A percentile compares a stretch with the other conserved stretches of the same genome.
These are phyloP conservation scores for Xenopus tropicalis DNA, from an alignment of 2,113 vertebrate genomes.

Conservation along the genomic window DNA sequence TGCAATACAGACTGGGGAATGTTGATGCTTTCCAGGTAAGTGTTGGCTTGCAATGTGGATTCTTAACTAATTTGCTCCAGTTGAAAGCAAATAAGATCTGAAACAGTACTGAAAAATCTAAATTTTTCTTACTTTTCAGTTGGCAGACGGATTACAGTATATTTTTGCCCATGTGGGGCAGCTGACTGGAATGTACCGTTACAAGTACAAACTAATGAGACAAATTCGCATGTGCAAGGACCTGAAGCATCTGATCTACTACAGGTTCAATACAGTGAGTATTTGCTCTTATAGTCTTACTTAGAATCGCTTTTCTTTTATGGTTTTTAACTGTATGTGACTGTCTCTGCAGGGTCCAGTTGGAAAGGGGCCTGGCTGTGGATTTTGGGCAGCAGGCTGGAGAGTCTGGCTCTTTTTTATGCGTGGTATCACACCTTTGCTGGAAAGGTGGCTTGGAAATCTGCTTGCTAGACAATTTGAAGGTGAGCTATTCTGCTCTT, in stretches of 20 bases:
- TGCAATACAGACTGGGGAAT: conserved; percentile 95
- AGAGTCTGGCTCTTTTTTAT: conserved; percentile 99
- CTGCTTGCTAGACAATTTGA: conserved; percentile 97
- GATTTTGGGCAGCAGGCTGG: conserved; percentile 98
- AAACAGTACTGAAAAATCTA: too few species aligned
- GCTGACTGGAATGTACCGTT: conserved; percentile 97
- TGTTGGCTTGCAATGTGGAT: not conserved
- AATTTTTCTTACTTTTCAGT: conserved; percentile 57
- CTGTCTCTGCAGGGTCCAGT: conserved; percentile 81
- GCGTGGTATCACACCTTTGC: conserved; percentile 93
- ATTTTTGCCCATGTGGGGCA: conserved; percentile 98
- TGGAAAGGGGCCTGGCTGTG: conserved; percentile 96
- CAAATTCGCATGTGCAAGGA: conserved; percentile 99
- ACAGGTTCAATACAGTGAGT: conserved; percentile 96
- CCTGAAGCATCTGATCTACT: conserved; percentile 97
- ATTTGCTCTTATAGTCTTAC: not conserved
- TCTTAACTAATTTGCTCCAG: too few species aligned
- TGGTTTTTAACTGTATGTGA: too few species aligned
- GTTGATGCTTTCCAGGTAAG: conserved; percentile 95
- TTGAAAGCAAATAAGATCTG: too few species aligned
- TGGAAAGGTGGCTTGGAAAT: conserved; percentile 97
- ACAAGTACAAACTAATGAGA: conserved; percentile 98
- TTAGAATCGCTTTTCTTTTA: not conserved
- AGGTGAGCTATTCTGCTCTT: conserved; percentile 65
- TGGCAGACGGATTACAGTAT: conserved; percentile 94